Evolutionary conservation across 2,113 vertebrate genomes (phyloP).

Genomic region (Silurus asotus): DNA sequence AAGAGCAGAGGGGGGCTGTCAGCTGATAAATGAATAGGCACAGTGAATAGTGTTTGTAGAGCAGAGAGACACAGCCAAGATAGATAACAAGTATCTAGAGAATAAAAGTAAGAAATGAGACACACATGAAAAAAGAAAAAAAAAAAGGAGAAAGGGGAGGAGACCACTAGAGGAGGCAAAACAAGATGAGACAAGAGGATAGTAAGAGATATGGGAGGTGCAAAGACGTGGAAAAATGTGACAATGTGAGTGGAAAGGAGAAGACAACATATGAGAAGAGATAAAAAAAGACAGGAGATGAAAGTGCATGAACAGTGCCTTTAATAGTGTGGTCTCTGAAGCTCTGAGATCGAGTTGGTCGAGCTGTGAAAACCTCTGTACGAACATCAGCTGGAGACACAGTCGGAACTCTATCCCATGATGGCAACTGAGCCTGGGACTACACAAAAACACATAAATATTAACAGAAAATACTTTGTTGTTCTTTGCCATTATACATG

Average conservation of each 20-base stretch:
- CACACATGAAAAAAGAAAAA: neutral
- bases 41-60: neutral
- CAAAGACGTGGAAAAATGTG: neutral
- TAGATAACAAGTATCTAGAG: neutral
- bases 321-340: constrained; percentile 75
- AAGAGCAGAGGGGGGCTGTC: constrained; percentile 15
- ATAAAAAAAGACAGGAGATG: neutral
- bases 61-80: constrained; percentile 45
- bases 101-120: neutral
- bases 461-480: neutral
- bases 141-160: neutral
- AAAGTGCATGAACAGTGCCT: constrained; percentile 56
- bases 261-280: neutral
- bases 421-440: constrained; percentile 72
- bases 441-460: constrained; percentile 39
- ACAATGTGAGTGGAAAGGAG: neutral
- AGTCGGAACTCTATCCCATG: constrained; percentile 75
- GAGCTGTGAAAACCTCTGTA: constrained; percentile 82
- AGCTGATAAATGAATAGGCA: neutral
- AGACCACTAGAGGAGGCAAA: neutral
- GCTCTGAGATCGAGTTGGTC: constrained; percentile 75
- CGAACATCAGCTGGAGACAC: constrained; percentile 83
- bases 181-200: neutral
- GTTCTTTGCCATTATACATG: neutral
- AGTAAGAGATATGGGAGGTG: neutral